These are phyloP conservation scores for Dromaius novaehollandiae DNA, from an alignment of 2,113 vertebrate species.

Conservation along the genomic window DNA sequence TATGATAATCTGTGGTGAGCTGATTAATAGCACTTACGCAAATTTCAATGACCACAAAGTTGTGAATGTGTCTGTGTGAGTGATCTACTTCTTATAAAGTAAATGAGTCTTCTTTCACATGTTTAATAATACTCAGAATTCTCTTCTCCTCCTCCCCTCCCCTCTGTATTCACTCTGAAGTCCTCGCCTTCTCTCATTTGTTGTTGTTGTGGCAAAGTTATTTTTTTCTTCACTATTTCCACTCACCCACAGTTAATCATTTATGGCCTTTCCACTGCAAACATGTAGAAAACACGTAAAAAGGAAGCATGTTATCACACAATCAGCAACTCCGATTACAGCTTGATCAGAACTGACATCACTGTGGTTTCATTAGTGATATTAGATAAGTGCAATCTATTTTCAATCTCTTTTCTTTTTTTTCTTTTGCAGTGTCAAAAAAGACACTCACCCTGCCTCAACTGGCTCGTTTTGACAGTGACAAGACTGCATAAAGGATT, in stretches of 20 bases:
- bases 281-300: conserved; percentile 76
- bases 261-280: conserved; percentile 80
- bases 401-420: conserved; percentile 60
- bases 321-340: conserved; percentile 76
- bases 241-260: conserved; percentile 84
- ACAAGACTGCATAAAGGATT: neutral
- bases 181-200: conserved; percentile 65
- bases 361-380: conserved; percentile 80
- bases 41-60: conserved; percentile 78
- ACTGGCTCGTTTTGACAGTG: conserved; percentile 1
- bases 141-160: conserved; percentile 57
- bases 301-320: conserved; percentile 80
- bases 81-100: conserved; percentile 76
- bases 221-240: conserved; percentile 84
- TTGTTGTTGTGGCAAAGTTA: conserved; percentile 82
- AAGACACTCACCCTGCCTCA: neutral
- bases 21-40: conserved; percentile 82
- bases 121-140: conserved; percentile 74
- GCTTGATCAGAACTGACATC: conserved; percentile 84
- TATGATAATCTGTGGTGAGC: conserved; percentile 82
- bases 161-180: conserved; percentile 64
- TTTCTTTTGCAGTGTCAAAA: conserved; percentile 37
- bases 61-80: conserved; percentile 77
- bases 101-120: conserved; percentile 83
- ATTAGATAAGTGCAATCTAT: conserved; percentile 70